Evolutionary conservation across 2,113 vertebrate genomes (phyloP).

Genomic region (Dissostichus mawsoni): DNA sequence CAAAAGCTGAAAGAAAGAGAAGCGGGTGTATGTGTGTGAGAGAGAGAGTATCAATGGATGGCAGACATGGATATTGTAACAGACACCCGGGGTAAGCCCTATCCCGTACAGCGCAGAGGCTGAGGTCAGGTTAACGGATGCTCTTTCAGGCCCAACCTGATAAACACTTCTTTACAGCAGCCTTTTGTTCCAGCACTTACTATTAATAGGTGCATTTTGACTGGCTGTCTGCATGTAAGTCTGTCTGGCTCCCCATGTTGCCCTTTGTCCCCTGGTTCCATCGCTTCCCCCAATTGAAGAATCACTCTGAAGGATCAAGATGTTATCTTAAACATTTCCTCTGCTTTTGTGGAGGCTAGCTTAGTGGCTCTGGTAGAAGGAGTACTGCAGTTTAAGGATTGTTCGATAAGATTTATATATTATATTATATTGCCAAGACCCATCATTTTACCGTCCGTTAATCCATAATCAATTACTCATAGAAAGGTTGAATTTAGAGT

Average conservation of each 20-base stretch:
- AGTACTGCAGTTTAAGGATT: neutral
- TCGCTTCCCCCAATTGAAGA: conserved; percentile 38
- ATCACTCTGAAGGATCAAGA: conserved; percentile 10
- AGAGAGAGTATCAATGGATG: conserved; percentile 53
- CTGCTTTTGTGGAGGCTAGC: neutral
- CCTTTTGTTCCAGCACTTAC: conserved; percentile 68
- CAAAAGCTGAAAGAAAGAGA: conserved; percentile 27
- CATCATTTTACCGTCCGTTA: neutral
- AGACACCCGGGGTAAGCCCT: conserved; percentile 57
- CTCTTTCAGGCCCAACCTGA: conserved; percentile 72
- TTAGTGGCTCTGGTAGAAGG: neutral
- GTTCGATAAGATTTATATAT: neutral
- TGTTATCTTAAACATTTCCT: conserved; percentile 32
- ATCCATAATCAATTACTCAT: neutral
- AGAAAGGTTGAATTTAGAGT: neutral
- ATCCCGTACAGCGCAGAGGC: conserved; percentile 27
- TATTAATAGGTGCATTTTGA: conserved; percentile 69
- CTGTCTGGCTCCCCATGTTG: conserved; percentile 14
- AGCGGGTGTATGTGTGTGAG: conserved; percentile 4
- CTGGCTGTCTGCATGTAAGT: conserved; percentile 55
- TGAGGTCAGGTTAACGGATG: conserved; percentile 66
- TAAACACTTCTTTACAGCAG: conserved; percentile 57
- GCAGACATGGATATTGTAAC: conserved; percentile 76
- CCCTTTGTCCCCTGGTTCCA: conserved; percentile 40
- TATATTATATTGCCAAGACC: neutral